Percentiles rank a stretch among this genome's conserved stretches.
Evolutionary conservation across 2,113 vertebrate species (phyloP).

Genomic region (Cranoglanis bouderius): DNA sequence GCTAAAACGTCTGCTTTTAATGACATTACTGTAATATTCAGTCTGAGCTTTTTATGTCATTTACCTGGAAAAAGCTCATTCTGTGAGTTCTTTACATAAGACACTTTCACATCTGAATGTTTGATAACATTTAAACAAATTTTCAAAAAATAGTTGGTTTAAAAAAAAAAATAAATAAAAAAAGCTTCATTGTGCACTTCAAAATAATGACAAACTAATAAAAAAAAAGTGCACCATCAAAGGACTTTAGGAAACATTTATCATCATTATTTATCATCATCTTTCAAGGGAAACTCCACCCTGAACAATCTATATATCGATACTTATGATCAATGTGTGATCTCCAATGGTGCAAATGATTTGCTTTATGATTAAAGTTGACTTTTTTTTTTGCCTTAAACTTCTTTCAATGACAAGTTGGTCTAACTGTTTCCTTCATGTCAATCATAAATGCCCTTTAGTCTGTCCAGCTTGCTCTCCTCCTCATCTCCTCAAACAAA

Average conservation of each 20-base stretch:
- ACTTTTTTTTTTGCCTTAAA: neutral
- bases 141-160: neutral
- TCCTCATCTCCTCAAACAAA: neutral
- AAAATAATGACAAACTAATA: neutral
- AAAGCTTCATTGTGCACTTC: neutral
- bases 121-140: neutral
- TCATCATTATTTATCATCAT: too few species aligned
- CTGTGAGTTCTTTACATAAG: neutral
- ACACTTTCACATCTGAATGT: neutral
- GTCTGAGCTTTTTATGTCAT: neutral
- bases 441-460: neutral
- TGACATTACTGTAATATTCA: constrained; percentile 1
- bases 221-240: neutral
- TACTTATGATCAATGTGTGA: neutral
- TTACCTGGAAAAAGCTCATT: neutral
- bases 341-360: neutral
- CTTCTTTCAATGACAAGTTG: neutral
- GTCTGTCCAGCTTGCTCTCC: neutral
- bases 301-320: neutral
- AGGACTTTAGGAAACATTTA: neutral
- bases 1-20: constrained; percentile 9
- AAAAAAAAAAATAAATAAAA: neutral
- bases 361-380: neutral
- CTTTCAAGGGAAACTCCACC: neutral
- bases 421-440: neutral